Evolutionary conservation across 2,797 vertebrate species (phyloP).

Genomic region (Eulemur albifrons): DNA sequence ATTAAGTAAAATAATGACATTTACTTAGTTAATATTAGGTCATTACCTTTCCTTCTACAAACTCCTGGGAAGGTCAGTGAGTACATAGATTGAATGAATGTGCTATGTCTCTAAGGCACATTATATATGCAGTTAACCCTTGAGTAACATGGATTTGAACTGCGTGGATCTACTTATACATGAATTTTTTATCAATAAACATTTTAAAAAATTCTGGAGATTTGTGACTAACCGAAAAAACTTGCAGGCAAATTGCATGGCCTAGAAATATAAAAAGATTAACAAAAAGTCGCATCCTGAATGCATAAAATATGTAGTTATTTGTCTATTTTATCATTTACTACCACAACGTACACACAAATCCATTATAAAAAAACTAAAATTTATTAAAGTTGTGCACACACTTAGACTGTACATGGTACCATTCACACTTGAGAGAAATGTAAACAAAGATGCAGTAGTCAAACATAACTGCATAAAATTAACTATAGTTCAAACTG

Average conservation of each 20-base stretch:
- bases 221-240: background rate
- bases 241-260: background rate
- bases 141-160: background rate
- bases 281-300: background rate
- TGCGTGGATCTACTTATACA: background rate
- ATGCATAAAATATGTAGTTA: background rate
- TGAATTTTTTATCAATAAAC: background rate
- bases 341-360: background rate
- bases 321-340: background rate
- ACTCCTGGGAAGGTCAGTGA: background rate
- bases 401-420: too few relatives aligned
- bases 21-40: background rate
- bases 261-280: background rate
- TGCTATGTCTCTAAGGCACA: background rate
- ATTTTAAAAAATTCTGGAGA: background rate
- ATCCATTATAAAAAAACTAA: background rate
- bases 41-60: background rate
- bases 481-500: background rate
- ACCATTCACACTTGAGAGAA: background rate
- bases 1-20: constrained; percentile 4
- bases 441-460: background rate
- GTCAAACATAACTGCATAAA: background rate
- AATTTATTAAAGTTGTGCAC: background rate
- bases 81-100: background rate
- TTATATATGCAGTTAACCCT: background rate